A percentile compares a stretch with the other conserved stretches of the same genome.
Evolutionary conservation across 2,113 vertebrate genomes (phyloP).

Genomic region (Empidonax traillii): DNA sequence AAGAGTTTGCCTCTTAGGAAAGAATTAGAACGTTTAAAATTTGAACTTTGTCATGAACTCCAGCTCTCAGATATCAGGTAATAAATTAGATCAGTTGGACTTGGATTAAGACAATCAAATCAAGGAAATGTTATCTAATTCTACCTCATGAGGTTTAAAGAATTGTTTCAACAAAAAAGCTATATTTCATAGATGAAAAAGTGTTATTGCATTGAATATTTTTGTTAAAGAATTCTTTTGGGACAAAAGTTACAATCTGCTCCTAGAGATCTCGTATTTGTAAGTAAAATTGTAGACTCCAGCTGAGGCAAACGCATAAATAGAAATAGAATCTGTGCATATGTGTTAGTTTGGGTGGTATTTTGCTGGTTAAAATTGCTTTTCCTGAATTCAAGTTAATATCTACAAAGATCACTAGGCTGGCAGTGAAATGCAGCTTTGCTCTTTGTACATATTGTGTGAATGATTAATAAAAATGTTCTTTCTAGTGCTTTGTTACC

Average conservation of each 20-base stretch:
- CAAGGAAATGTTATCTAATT: neutral
- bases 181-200: neutral
- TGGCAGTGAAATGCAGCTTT: neutral
- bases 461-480: neutral
- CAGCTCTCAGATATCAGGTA: constrained; percentile 91
- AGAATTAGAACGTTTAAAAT: constrained; percentile 86
- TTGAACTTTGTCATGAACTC: constrained; percentile 80
- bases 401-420: neutral
- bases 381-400: neutral
- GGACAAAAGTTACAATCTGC: neutral
- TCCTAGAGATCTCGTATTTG: neutral
- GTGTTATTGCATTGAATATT: neutral
- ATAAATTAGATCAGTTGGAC: neutral
- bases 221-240: neutral
- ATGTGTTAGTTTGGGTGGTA: neutral
- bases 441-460: neutral
- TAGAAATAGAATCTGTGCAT: accelerated
- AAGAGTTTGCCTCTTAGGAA: constrained; percentile 86
- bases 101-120: neutral
- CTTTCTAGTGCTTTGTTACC: neutral
- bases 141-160: neutral
- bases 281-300: neutral
- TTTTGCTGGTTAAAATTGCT: neutral
- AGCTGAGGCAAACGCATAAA: neutral
- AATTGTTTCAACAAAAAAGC: neutral